phyloP scores from a whole-genome alignment of 2,888 invertebrate species.

The Erebia palarica region DNA sequence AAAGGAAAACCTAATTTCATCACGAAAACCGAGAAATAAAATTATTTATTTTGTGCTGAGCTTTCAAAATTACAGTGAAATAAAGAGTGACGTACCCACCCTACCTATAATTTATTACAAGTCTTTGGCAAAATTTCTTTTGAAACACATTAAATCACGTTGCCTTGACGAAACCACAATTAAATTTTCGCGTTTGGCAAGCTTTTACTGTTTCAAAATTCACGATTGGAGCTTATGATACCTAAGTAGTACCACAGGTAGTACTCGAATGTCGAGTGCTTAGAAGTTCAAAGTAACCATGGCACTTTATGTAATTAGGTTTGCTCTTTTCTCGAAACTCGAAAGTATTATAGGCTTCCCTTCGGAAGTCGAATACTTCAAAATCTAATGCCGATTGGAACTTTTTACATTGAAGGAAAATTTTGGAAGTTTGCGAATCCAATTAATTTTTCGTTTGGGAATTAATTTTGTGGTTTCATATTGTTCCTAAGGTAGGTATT shows the following conservation, averaged over 20 bases:
- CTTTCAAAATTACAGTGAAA: not conserved
- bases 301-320: slow-evolving; percentile 18
- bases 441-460: not conserved
- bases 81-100: not conserved
- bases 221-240: not conserved
- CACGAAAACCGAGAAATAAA: not conserved
- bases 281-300: slow-evolving; percentile 14
- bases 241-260: not conserved
- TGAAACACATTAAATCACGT: not conserved
- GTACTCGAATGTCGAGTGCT: slow-evolving; percentile 1
- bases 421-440: not conserved
- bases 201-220: not conserved
- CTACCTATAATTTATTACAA: not conserved
- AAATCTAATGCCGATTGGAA: slow-evolving; percentile 17
- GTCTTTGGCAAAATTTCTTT: not conserved
- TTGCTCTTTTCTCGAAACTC: slow-evolving; percentile 8
- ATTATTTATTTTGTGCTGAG: not conserved
- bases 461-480: not conserved
- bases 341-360: slow-evolving; percentile 25
- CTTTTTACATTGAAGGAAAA: slow-evolving; percentile 10
- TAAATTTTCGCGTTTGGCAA: not conserved
- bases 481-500: not conserved
- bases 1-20: no score
- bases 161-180: not conserved
- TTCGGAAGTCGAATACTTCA: slow-evolving; percentile 28